Base-by-base conservation (phyloP, 2,797 vertebrate species). In the Etheostoma nigrum region DNA sequence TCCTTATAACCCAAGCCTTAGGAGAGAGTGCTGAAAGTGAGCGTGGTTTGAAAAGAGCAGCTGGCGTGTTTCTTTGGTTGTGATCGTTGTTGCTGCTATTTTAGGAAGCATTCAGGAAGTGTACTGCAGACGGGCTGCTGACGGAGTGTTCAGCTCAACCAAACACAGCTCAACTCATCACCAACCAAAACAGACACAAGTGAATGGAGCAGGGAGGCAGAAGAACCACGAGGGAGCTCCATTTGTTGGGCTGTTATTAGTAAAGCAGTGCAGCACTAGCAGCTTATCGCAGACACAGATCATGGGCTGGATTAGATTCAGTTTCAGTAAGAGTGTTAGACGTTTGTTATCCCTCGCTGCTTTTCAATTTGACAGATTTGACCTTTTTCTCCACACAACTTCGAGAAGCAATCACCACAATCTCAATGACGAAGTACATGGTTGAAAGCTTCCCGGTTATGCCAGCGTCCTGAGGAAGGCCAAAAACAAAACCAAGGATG, bases 61-160 rank as follows among this genome's bases (percentile, higher is more conserved):
- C 90, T 89, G 92, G 86, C 71, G 74, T 72, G 84, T 86, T 94
- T 94, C 92, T 90, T 86, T 86, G 85, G 89, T 92, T 91, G 72
- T 86, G 92, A 92, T 93, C 86, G 81, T 91, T 93, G 92, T 80
- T 90, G 85, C 74, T 73, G 79, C 91, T 95, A 94, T 94, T 95
- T 94, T 89, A 76, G 88, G 92, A 92, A 71, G 68, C 75, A 88
- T 93, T 91, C 92, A 95, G 94, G 92, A 95, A 95, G 91, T 93
- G 90, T 92, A 92, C 81, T 91, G 85, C 83, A 88, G 89, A 81
- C 83, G 57, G 86, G 82, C 85, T 79, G 76, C 80, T 86, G 81
- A 90, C 79, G 15, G 81, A 85, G 81, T 36, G 65, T 61, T 90
- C 74, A 76, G 76, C 67, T 72, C 78, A 76, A 81, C 82, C 68